These are phyloP conservation scores for Pachycephus smyrnensis DNA, from an alignment of 2,888 invertebrate species.

Conservation along the genomic window DNA sequence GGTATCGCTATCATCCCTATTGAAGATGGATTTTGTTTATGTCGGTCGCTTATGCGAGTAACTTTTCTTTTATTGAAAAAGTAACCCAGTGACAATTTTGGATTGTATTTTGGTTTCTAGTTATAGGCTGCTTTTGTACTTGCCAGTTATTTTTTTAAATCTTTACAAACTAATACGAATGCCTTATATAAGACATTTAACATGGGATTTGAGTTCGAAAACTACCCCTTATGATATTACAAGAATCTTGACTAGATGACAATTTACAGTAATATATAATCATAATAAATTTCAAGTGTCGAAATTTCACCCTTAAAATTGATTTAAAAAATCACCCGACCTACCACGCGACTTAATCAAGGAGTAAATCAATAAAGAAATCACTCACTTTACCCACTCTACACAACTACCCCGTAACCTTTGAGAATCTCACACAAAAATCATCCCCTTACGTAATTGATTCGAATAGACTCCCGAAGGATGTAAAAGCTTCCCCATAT, in stretches of 20 bases:
- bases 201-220: rapidly evolving
- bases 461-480: not conserved
- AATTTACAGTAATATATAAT: not conserved
- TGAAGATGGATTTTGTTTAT: not conserved
- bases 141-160: too few relatives aligned
- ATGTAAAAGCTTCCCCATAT: not conserved
- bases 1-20: not conserved
- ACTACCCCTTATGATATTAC: too few relatives aligned
- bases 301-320: not conserved
- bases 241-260: not conserved
- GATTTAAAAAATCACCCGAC: too few relatives aligned
- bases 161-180: too few relatives aligned
- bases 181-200: too few relatives aligned
- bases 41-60: not conserved
- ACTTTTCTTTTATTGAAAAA: not conserved
- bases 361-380: not conserved
- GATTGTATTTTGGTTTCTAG: not conserved
- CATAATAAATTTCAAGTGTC: not conserved
- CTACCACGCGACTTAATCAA: not conserved
- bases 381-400: not conserved
- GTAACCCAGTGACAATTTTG: not conserved
- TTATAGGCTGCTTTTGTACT: too few relatives aligned
- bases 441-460: not conserved
- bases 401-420: not conserved
- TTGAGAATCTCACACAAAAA: not conserved